Evolutionary conservation across 37 sponge, comb jelly and placozoan species (phyloP), one percentile per base, ranked within the genome.

Genomic region (Axinella damicornis): DNA sequence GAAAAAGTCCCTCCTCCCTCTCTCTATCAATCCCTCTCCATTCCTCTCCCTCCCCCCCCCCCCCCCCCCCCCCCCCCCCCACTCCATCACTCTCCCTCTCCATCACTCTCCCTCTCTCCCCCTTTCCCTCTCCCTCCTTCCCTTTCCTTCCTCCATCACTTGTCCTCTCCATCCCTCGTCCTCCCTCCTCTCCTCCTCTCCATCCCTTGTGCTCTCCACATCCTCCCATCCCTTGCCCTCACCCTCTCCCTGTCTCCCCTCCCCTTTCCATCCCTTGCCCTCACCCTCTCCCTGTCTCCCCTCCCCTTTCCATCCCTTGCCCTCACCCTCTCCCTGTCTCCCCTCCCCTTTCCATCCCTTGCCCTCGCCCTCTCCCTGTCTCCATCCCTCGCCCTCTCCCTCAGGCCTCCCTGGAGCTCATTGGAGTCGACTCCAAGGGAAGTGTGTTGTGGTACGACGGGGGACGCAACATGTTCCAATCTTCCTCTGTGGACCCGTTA

Each of bases 401-500:
- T 24, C 62, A 94, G 94, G 78, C 65, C 16, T 74, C 78, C 18
- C 65, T 90, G 34, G 90, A 94, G 58, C 58, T 54, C 31, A 75
- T 94, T 58, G 95, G 95, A 16, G 74, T 24, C 0, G 95, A 94
- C 71, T 86, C 90, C 13, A 73, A 86, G 33, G 85, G 85, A 22
- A 68, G 39, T 28, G 31, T 78, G 55, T 90, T 84, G 61, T 90
- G 91, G 91, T 94, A 89, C 57, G 85, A 90, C 76, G 91, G 91
- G 35, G 88, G 89, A 1, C 73, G 61, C 65, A 89, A 83, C 32
- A 68, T 89, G 65, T 89, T 65, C 79, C 74, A 53, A 33, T 89
- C 84, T 61, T 84, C 89, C 20, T 38, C 71, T 25, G 15, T 53
- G 22, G 89, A 89, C 83, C 53, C 71, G 21, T 39, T 62, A 56